These are phyloP conservation scores for Cylindroiulus punctatus DNA, from an alignment of 2,888 invertebrate species.

Conservation along the genomic window DNA sequence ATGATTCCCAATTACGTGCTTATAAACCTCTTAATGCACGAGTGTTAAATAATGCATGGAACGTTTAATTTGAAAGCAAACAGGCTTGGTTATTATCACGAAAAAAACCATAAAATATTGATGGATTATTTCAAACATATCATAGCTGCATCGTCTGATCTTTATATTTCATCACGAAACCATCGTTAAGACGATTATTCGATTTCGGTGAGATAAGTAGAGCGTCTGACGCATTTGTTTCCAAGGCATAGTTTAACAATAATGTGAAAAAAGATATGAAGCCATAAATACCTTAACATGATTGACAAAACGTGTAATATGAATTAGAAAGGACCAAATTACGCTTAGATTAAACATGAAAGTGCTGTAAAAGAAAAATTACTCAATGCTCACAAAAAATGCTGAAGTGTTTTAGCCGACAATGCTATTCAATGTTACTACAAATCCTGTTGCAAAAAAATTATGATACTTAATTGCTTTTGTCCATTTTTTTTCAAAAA, in stretches of 20 bases:
- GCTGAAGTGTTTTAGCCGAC: too few relatives aligned
- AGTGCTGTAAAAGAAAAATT: too few relatives aligned
- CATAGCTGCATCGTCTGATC: background rate
- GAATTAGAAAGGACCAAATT: too few relatives aligned
- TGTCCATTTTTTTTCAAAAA: too few relatives aligned
- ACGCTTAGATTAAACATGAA: too few relatives aligned
- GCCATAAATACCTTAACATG: too few relatives aligned
- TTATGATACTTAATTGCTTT: too few relatives aligned
- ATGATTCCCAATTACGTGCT: background rate
- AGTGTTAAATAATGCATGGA: background rate
- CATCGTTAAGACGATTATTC: too few relatives aligned
- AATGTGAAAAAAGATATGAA: background rate
- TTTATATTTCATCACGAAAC: background rate
- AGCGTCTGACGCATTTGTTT: background rate
- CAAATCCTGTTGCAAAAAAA: too few relatives aligned
- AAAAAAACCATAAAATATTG: background rate
- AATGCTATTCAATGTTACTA: too few relatives aligned
- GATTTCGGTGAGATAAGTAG: background rate
- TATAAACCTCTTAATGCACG: background rate
- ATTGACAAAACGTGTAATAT: too few relatives aligned
- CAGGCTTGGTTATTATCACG: background rate
- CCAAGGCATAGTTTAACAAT: background rate
- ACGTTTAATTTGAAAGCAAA: background rate
- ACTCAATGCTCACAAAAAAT: too few relatives aligned
- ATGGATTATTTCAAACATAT: background rate